These are phyloP conservation scores for Ostrea edulis DNA, from an alignment of 1,140 invertebrate genomes.

Conservation along the genomic window DNA sequence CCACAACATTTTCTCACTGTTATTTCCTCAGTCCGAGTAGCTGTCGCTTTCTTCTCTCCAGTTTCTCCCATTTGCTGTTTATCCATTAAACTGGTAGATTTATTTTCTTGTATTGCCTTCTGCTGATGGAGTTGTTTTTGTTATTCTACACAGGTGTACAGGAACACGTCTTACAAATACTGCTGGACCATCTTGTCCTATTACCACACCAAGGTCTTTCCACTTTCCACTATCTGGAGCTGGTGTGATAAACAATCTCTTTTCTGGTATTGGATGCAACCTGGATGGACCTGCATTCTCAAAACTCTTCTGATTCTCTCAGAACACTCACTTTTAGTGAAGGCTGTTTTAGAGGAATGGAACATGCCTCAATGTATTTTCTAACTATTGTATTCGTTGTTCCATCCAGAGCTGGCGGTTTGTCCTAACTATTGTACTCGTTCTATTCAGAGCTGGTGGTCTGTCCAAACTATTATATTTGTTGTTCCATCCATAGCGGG, in stretches of 20 bases:
- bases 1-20: not conserved
- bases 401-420: constrained; percentile 39
- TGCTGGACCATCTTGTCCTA: constrained; percentile 55
- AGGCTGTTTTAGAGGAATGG: constrained; percentile 50
- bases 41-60: too few species aligned
- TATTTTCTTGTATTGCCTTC: not conserved
- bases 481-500: constrained; percentile 52
- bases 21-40: too few species aligned
- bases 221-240: constrained; percentile 48
- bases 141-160: constrained; percentile 42
- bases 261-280: constrained; percentile 35
- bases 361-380: constrained; percentile 44
- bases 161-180: constrained; percentile 58
- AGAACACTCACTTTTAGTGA: constrained; percentile 57
- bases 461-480: constrained; percentile 34
- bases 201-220: constrained; percentile 60
- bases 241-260: constrained; percentile 57
- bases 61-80: too few species aligned
- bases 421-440: constrained; percentile 52
- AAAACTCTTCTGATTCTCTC: constrained; percentile 57
- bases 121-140: not conserved
- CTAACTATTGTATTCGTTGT: constrained; percentile 46
- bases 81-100: too few species aligned
- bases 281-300: constrained; percentile 43
- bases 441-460: constrained; percentile 51